Evolutionary conservation across 1,140 invertebrate species (phyloP).

Genomic region (Nephotettix cincticeps): DNA sequence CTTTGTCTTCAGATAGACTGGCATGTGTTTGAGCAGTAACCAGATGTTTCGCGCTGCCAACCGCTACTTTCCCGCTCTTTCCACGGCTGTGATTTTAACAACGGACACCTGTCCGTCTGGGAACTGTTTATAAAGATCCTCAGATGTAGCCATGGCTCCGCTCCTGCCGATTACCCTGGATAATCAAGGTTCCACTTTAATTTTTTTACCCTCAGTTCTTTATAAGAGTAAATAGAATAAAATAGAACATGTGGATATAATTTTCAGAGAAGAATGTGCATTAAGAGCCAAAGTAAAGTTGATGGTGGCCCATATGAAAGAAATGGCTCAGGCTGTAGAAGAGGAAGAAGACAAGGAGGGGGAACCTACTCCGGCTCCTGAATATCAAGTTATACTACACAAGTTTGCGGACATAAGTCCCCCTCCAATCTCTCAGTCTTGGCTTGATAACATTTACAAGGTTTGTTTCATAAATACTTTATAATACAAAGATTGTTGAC

Average conservation of each 20-base stretch:
- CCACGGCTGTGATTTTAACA: background rate
- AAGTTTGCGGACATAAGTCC: background rate
- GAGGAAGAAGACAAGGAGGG: background rate
- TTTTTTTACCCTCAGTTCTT: background rate
- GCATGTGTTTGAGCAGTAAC: too few relatives aligned
- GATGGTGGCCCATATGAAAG: constrained; percentile 17
- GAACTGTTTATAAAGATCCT: background rate
- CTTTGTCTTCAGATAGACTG: too few relatives aligned
- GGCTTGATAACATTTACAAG: constrained; percentile 22
- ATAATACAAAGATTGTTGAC: too few relatives aligned
- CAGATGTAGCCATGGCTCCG: background rate
- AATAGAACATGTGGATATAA: background rate
- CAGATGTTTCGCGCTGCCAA: too few relatives aligned
- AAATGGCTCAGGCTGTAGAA: background rate
- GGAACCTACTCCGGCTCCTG: background rate
- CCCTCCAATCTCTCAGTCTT: background rate
- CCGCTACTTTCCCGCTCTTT: too few relatives aligned
- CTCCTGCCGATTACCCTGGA: too few relatives aligned
- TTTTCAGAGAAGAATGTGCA: constrained; percentile 21
- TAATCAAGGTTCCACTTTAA: too few relatives aligned
- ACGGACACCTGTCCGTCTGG: background rate
- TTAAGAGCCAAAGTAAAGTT: constrained; percentile 8
- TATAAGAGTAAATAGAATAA: too few relatives aligned
- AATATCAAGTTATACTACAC: background rate
- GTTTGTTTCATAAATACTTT: too few relatives aligned